These are phyloP conservation scores for Prionailurus bengalensis DNA, from an alignment of 2,113 vertebrate species.

Conservation along the genomic window DNA sequence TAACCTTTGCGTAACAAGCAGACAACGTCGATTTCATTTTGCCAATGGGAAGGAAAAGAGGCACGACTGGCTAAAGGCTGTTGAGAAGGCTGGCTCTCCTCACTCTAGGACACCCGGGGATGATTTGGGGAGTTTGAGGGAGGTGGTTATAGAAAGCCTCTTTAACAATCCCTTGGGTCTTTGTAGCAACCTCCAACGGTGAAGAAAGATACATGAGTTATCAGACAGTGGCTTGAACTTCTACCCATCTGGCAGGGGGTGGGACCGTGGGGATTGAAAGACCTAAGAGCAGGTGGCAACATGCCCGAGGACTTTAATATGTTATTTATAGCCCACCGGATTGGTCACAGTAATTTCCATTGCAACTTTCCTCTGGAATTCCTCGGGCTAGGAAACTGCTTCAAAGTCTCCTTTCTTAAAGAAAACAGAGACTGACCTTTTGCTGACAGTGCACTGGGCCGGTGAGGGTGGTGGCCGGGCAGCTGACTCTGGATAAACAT, in stretches of 20 bases:
- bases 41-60: background rate
- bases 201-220: background rate
- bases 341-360: slow-evolving; percentile 56
- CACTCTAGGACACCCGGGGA: background rate
- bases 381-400: slow-evolving; percentile 30
- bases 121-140: background rate
- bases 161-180: background rate
- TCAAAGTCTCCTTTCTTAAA: slow-evolving; percentile 52
- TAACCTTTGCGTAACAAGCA: background rate
- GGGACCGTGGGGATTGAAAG: background rate
- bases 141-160: background rate
- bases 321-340: slow-evolving; percentile 64
- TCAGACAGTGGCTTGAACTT: background rate
- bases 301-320: background rate
- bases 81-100: background rate
- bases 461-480: background rate
- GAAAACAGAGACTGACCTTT: slow-evolving; percentile 55
- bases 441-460: background rate
- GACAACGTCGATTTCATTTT: background rate
- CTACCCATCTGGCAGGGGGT: background rate
- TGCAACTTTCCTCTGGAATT: slow-evolving; percentile 73
- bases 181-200: background rate
- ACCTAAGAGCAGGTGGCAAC: background rate
- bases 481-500: background rate
- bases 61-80: rapidly evolving